Base-by-base conservation (phyloP, 2,888 invertebrate species). In the Sarcophaga rosellei region DNA sequence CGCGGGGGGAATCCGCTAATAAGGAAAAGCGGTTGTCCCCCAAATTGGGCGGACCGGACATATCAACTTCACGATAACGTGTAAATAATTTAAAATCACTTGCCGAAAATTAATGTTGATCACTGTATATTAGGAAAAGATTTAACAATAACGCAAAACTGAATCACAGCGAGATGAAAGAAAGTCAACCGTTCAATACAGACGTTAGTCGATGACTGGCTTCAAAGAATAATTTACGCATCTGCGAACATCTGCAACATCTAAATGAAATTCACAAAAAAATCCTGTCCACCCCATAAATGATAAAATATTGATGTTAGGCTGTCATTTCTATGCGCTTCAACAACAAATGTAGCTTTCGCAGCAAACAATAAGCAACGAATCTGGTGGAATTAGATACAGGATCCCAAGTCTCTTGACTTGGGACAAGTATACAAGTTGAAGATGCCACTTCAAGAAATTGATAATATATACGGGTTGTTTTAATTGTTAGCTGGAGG, bases 401-500 rank as follows among this genome's bases (percentile, higher is more conserved):
- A 35, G 0, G 35, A 35, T 75, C 65, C 81, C 75, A 77, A 86
- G 78, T 86, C 63, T 86, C 1, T 78, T 79, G 85, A 87, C 74
- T 82, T 80, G 62, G 83, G 84, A 86, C 86, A 84, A 86, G 86
- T 53, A 17, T 4, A 17, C 17, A 44, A 61, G 21, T 35, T 77
- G 61, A 45, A 77, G 83, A 80, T 76, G 68, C 44, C 75, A 69
- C 53, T 45, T 21, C 70, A 66, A 79, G 61, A 68, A 62, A 78
- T 53, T 53, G 4, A 53, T 15, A 81, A 68, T 80, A 84, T 74
- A 80, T 80, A 68, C 68, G 72, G 47, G 63, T 81, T 81, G 83
- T 83, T 87, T 82, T 85, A 85, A 82, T 83, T 87, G 78, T 79
- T 88, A 47, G 88, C 88, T 88, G 35, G 63, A 77, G 85, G 85